Evolutionary conservation across 2,888 invertebrate genomes (phyloP), one percentile per base, ranked within the genome.

Genomic region (Helicoverpa assulta): DNA sequence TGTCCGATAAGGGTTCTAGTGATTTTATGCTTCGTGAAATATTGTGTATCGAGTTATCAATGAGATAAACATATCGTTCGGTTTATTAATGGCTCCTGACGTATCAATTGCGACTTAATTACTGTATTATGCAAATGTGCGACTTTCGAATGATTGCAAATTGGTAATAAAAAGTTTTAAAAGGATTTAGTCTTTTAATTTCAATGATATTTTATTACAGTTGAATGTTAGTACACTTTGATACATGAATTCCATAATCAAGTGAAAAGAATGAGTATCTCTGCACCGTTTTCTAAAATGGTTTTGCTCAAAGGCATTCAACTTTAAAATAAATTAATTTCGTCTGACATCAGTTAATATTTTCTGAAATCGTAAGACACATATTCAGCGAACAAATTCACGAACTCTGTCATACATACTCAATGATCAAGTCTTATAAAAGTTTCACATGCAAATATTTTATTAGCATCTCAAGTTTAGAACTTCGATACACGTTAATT

Each of bases 401-500:
- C 57, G 40, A 68, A 18, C 59, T 67, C 37, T 29, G 47, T 59
- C 74, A 75, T 69, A 75, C 66, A 79, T 75, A 58, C 53, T 58
- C 66, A 80, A 58, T 65, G 67, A 67, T 65, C 51, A 47, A 62
- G 69, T 54, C 71, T 54, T 56, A 56, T 64, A 82, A 77, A 67
- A 82, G 59, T 82, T 80, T 60, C 51, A 65, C 68, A 80, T 83
- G 77, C 71, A 78, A 81, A 81, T 81, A 78, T 83, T 75, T 83
- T 70, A 82, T 76, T 67, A 81, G 70, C 77, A 72, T 78, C 68
- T 62, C 55, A 75, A 82, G 73, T 76, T 78, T 58, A 57, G 52
- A 85, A 87, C 83, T 86, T 86, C 85, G 85, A 84, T 86, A 87
- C 77, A 79, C 82, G 83, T 89, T 90, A 90, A 90, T 91, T 91